Percentiles rank a stretch among this genome's conserved stretches.
phyloP scores from a whole-genome alignment of 2,888 invertebrate species.

The Drosophila sordidula region DNA sequence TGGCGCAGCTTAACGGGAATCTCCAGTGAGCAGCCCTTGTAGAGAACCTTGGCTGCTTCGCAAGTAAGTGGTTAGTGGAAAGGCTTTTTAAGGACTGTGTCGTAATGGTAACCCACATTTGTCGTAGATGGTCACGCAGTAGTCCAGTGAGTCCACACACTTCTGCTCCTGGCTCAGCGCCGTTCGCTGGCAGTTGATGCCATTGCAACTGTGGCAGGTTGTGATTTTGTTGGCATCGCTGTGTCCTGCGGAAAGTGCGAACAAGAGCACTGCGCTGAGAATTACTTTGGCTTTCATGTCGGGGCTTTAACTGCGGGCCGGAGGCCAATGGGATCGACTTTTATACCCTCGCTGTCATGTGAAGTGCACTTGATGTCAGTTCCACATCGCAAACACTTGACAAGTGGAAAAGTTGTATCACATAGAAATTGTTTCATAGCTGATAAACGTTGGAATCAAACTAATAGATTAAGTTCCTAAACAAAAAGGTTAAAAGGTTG shows the following conservation, averaged over 20 bases:
- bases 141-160: slow-evolving; percentile 80
- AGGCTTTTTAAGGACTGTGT: not conserved
- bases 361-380: slow-evolving; percentile 50
- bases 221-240: slow-evolving; percentile 63
- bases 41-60: slow-evolving; percentile 66
- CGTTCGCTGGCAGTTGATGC: slow-evolving; percentile 80
- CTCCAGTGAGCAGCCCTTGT: slow-evolving; percentile 81
- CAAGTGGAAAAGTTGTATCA: slow-evolving; percentile 1
- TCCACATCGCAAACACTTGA: slow-evolving; percentile 31
- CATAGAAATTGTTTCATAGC: slow-evolving; percentile 3
- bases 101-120: slow-evolving; percentile 62
- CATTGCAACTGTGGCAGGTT: slow-evolving; percentile 78
- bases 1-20: slow-evolving; percentile 69
- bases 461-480: not conserved
- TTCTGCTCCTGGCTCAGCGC: slow-evolving; percentile 51
- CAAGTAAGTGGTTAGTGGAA: not conserved
- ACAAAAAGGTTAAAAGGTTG: not conserved
- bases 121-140: slow-evolving; percentile 82
- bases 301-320: slow-evolving; percentile 34
- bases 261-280: slow-evolving; percentile 35
- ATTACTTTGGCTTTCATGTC: slow-evolving; percentile 57
- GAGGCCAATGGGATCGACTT: slow-evolving; percentile 41
- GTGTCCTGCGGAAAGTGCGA: slow-evolving; percentile 28
- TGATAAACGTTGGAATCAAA: slow-evolving; percentile 11
- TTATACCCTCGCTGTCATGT: slow-evolving; percentile 50